Base-by-base conservation (phyloP, 2,888 invertebrate genomes). In the Encarsia formosa region DNA sequence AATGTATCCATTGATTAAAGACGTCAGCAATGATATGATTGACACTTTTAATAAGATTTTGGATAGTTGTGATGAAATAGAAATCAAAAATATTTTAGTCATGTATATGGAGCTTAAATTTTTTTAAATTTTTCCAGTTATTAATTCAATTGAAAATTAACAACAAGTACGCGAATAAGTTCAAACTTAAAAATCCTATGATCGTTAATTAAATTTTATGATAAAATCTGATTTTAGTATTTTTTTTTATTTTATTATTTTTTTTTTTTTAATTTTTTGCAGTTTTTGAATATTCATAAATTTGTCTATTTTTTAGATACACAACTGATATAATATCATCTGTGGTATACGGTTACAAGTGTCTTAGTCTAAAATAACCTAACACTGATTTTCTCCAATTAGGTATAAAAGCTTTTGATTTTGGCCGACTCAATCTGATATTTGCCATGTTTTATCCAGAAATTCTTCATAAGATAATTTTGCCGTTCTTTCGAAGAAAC, bases 1-100 rank as follows among this genome's bases (percentile, higher is more conserved):
- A 2, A 84, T 86, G 82, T 84, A 82, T 60, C 75, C 75, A 1
- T 77, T 81, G 1, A 78, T 85, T 11, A 76, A 80, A 34, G 74
- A 78, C 26, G 80, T 83, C 49, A 81, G 81, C 0, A 69, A 77
- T 11, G 76, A 79, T 9, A 16, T 50, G 40, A 40, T 45, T 9
- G 16, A 32, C 1, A 5, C 18, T 11, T 50, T 32, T 13, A 26
- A 44, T 3, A n/a, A n/a, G n/a, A n/a, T n/a, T n/a, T n/a, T n/a
- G n/a, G n/a, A n/a, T n/a, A n/a, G n/a, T n/a, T n/a, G n/a, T n/a
- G n/a, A n/a, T n/a, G n/a, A n/a, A n/a, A n/a, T n/a, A n/a, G n/a
- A n/a, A n/a, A n/a, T n/a, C n/a, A n/a, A n/a, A n/a, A n/a, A n/a
- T n/a, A n/a, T n/a, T n/a, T n/a, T n/a, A n/a, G n/a, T n/a, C n/a